Percentiles rank a stretch among this genome's conserved stretches.
Conservation (phyloP, 1,140 invertebrate species). For the Lordiphosa collinella region DNA sequence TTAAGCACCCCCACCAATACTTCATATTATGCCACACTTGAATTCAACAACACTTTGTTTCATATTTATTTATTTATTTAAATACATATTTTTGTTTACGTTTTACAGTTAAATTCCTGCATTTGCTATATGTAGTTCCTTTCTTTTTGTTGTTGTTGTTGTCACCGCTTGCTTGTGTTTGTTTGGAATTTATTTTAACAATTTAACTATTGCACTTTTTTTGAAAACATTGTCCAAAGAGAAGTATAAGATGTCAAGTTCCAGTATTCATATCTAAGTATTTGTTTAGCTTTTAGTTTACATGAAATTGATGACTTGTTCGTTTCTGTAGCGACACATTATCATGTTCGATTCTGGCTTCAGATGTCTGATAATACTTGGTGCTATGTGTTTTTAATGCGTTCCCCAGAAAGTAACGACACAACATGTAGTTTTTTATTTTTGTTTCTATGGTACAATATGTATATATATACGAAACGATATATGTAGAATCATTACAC, state of each 20-base stretch:
- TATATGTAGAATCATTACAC: conserved; percentile 45
- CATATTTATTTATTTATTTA: conserved; percentile 74
- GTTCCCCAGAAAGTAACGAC: conserved; percentile 9
- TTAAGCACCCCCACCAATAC: no score
- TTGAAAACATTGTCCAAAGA: conserved; percentile 44
- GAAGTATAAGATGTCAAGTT: conserved; percentile 41
- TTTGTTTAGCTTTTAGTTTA: conserved; percentile 34
- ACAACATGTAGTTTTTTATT: conserved; percentile 28
- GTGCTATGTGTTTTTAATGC: conserved; percentile 33
- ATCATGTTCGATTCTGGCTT: conserved; percentile 11
- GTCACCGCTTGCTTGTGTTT: conserved; percentile 26
- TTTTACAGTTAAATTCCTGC: conserved; percentile 77
- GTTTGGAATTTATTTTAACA: conserved; percentile 67
- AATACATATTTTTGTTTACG: conserved; percentile 69
- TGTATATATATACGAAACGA: conserved; percentile 56
- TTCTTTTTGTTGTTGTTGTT: conserved; percentile 36
- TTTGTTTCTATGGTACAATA: conserved; percentile 21
- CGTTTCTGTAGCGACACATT: conserved; percentile 28
- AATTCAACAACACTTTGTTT: conserved; percentile 11
- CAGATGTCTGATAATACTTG: conserved; percentile 32
- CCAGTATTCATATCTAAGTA: conserved; percentile 40
- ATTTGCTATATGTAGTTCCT: conserved; percentile 71
- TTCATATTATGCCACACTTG: no score
- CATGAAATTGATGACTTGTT: conserved; percentile 19
- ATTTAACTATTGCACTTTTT: conserved; percentile 68